Evolutionary conservation across 2,797 vertebrate genomes (phyloP).

Genomic region (Pseudomugil tenellus): DNA sequence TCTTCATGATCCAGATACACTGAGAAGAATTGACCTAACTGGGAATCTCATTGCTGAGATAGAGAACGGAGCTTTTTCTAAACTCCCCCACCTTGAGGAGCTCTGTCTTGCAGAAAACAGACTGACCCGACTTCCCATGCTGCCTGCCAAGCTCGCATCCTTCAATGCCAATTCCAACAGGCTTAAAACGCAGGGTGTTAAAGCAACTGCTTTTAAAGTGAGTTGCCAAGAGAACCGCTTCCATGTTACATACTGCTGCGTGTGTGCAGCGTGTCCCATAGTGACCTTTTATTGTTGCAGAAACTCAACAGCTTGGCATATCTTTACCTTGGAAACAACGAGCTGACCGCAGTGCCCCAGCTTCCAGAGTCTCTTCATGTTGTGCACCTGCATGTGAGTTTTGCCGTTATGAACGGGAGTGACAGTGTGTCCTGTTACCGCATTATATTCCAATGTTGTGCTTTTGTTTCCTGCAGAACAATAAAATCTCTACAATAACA

Average conservation of each 20-base stretch:
- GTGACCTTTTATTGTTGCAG: constrained; percentile 69
- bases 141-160: constrained; percentile 85
- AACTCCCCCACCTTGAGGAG: constrained; percentile 88
- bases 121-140: constrained; percentile 87
- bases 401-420: constrained; percentile 4
- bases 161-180: constrained; percentile 90
- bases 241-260: neutral
- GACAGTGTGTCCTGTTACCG: neutral
- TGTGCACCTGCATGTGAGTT: constrained; percentile 89
- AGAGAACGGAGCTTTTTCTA: constrained; percentile 91
- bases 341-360: constrained; percentile 89
- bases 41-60: constrained; percentile 91
- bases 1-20: constrained; percentile 77
- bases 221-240: neutral
- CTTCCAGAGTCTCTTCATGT: constrained; percentile 90
- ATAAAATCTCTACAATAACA: constrained; percentile 89
- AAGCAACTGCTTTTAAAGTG: constrained; percentile 91
- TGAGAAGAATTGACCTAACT: constrained; percentile 91
- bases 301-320: constrained; percentile 88
- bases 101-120: constrained; percentile 89
- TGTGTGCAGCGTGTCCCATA: neutral
- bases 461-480: constrained; percentile 82
- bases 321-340: constrained; percentile 91
- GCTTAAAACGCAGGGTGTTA: constrained; percentile 90
- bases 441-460: neutral